Evolutionary conservation across 2,113 vertebrate species (phyloP), one percentile per base, ranked within the genome.

Genomic region (Ifrita kowaldi): DNA sequence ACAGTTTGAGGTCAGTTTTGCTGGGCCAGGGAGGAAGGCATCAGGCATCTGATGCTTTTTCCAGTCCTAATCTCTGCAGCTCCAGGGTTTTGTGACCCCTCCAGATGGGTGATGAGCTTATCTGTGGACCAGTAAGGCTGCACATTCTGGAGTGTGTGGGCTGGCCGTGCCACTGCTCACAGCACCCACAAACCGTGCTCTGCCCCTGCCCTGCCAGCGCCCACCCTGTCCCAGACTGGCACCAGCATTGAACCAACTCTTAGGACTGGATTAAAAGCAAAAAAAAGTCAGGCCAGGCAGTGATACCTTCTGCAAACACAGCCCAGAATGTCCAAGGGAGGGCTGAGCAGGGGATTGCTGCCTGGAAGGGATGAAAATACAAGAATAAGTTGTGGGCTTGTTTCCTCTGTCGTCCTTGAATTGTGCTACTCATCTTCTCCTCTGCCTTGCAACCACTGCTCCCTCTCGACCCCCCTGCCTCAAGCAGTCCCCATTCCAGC

Each of bases 151-250:
- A 62, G 62, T 2, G 11, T 13, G 2, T 50, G 65, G 50, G 37
- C 42, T 19, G 15, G 55, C 32, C 0, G 0, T 42, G 50, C 30
- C 62, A n/a, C 49, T 6, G 4, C 44, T 76, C 30, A 16, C 53
- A 63, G 63, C 70, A 85, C 56, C 21, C 56, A 33, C 39, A 60
- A 65, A 63, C 46, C 33, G 16, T 10, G 5, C 50, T 87, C 79
- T 69, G 50, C 16, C 13, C 39, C 37, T 80, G 27, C 28, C 19
- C 46, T 59, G 50, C 22, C 81, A 65, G 27, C 1, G 1, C 22
- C 46, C 35, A 55, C 41, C 44, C 52, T 24, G 6, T 46, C 77
- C 63, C 33, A 49, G 62, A 11, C 73, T 67, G 67, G 46, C 68
- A 52, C 35, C 10, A 16, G n/a, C 49, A 59, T 1, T 2, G 7